Evolutionary conservation across 2,113 vertebrate genomes (phyloP).

Genomic region (Dipodomys merriami): DNA sequence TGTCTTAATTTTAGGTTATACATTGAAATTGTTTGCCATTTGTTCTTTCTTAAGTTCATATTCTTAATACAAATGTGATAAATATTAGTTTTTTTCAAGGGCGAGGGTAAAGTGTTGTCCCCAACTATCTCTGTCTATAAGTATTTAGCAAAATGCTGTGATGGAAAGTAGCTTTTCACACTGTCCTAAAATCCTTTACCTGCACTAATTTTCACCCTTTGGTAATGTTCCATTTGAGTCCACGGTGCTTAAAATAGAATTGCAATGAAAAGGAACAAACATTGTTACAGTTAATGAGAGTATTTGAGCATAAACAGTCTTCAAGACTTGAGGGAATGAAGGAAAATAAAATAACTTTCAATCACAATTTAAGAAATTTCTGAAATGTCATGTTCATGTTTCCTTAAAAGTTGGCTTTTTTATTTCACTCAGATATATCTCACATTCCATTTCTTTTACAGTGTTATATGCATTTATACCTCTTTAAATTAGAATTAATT

Average conservation of each 20-base stretch:
- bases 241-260: slow-evolving; percentile 54
- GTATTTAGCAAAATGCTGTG: neutral
- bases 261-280: slow-evolving; percentile 60
- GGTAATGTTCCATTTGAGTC: slow-evolving; percentile 4
- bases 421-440: neutral
- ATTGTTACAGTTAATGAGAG: slow-evolving; percentile 44
- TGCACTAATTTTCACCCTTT: slow-evolving; percentile 26
- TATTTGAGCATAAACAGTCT: slow-evolving; percentile 48
- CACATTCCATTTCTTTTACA: neutral
- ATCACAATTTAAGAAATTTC: slow-evolving; percentile 42
- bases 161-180: neutral
- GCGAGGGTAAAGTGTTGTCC: neutral
- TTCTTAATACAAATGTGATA: neutral
- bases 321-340: slow-evolving; percentile 35
- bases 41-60: neutral
- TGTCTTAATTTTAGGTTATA: no score
- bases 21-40: no score
- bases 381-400: slow-evolving; percentile 11
- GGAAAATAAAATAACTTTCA: slow-evolving; percentile 49
- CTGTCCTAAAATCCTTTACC: slow-evolving; percentile 52
- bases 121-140: neutral
- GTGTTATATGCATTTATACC: neutral
- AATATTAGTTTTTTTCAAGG: neutral
- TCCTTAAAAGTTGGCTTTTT: neutral
- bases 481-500: slow-evolving; percentile 21